Evolutionary conservation across 2,113 vertebrate genomes (phyloP), one percentile per base, ranked within the genome.

Genomic region (Clarias macrocephalus): DNA sequence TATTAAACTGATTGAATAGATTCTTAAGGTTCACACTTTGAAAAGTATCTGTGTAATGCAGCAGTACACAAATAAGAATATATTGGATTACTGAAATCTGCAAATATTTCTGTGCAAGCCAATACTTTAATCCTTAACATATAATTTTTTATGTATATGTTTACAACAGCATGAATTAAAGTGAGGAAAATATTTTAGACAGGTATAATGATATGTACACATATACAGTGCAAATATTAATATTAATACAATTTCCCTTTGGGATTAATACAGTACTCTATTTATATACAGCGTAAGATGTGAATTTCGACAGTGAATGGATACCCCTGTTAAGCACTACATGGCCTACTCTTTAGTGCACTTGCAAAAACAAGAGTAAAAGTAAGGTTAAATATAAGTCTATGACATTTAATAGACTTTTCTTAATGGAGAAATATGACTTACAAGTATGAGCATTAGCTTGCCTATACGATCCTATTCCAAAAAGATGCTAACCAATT

Each of bases 401-500:
- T 59, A n/a, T 88, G 66, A 85, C 84, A 86, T 85, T 42, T 66
- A 83, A 48, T 75, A 9, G 37, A 48, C 37, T 25, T 52, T 72
- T 72, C 30, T 72, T 30, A 18, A 37, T 0, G 52, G 42, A 88
- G n/a, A n/a, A n/a, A n/a, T n/a, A n/a, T n/a, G n/a, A n/a, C 79
- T 59, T 62, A 28, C 88, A 73, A 87, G 92, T 91, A 92, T 93
- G 91, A 59, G 25, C 23, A 75, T 77, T 93, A 92, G 93, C 91
- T 91, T 88, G 75, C 80, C 52, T 90, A 91, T 86, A 84, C 82
- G 62, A 33, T 68, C 66, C 70, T 81, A 80, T 66, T 76, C 87
- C 77, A 85, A 88, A 91, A 93, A 92, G 92, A 94, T 91, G 91
- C 84, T 59, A 85, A 85, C 28, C 92, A 91, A 94, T 92, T 82